A percentile compares a stretch with the other conserved stretches of the same genome.
Conservation (phyloP, 2,113 vertebrate species). For the Callopanchax toddi region DNA sequence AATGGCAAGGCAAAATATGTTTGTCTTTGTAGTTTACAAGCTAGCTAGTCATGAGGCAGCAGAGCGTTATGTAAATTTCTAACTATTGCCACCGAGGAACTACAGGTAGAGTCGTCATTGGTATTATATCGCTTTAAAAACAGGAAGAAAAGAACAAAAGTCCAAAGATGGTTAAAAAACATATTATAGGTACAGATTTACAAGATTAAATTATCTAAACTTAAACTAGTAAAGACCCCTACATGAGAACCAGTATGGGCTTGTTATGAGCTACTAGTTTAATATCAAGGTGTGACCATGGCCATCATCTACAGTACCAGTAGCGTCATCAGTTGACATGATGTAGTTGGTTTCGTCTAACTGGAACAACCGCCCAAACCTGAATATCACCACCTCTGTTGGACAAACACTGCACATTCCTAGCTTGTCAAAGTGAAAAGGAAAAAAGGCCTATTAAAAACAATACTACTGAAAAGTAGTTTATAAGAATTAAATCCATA, state of each 20-base stretch:
- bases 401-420: constrained; percentile 71
- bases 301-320: constrained; percentile 21
- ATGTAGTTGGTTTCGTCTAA: constrained; percentile 78
- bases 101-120: not conserved
- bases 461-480: not conserved
- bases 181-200: not conserved
- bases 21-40: not conserved
- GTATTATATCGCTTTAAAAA: constrained; percentile 12
- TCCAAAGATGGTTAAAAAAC: not conserved
- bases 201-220: not conserved
- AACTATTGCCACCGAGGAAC: not conserved
- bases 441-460: not conserved
- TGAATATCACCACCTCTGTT: constrained; percentile 58
- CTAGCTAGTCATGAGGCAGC: not conserved
- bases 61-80: constrained; percentile 3
- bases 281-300: constrained; percentile 42
- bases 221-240: not conserved
- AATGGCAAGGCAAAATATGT: not conserved
- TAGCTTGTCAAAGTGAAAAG: constrained; percentile 42
- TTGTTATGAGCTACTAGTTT: constrained; percentile 13
- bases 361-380: constrained; percentile 76
- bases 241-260: not conserved
- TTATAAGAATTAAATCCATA: not conserved
- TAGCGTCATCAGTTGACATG: constrained; percentile 51
- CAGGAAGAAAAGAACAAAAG: not conserved